Conservation (phyloP, 2,888 invertebrate genomes). For the Lamproptera curius region DNA sequence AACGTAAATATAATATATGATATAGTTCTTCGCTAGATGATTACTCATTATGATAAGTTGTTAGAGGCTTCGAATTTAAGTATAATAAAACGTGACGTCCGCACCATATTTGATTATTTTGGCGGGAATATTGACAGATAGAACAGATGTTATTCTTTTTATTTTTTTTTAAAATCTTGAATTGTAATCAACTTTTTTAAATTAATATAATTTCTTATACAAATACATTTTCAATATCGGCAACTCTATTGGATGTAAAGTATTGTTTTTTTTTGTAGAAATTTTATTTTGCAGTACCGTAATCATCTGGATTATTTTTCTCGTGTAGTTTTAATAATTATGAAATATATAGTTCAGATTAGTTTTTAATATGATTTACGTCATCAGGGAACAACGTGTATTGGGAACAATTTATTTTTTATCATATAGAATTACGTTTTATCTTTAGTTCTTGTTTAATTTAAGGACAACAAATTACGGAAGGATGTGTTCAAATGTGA, state of each 20-base stretch:
- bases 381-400: slow-evolving; percentile 13
- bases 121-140: not conserved
- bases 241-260: too few species aligned
- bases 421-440: slow-evolving; percentile 30
- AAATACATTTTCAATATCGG: too few species aligned
- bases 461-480: slow-evolving; percentile 52
- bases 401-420: slow-evolving; percentile 42
- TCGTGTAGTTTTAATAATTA: too few species aligned
- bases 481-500: slow-evolving; percentile 77
- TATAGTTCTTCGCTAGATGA: slow-evolving; percentile 32
- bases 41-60: slow-evolving; percentile 26
- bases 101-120: not conserved
- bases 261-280: too few species aligned
- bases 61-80: slow-evolving; percentile 21
- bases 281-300: too few species aligned
- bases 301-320: too few species aligned
- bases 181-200: too few species aligned
- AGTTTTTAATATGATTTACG: not conserved
- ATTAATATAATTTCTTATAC: too few species aligned
- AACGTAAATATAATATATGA: slow-evolving; percentile 27
- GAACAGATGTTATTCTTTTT: not conserved
- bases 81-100: not conserved
- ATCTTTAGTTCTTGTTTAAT: slow-evolving; percentile 33
- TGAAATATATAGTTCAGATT: too few species aligned
- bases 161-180: too few species aligned